These are phyloP conservation scores for Aporophyla lueneburgensis DNA, from an alignment of 2,888 invertebrate genomes.

Conservation along the genomic window DNA sequence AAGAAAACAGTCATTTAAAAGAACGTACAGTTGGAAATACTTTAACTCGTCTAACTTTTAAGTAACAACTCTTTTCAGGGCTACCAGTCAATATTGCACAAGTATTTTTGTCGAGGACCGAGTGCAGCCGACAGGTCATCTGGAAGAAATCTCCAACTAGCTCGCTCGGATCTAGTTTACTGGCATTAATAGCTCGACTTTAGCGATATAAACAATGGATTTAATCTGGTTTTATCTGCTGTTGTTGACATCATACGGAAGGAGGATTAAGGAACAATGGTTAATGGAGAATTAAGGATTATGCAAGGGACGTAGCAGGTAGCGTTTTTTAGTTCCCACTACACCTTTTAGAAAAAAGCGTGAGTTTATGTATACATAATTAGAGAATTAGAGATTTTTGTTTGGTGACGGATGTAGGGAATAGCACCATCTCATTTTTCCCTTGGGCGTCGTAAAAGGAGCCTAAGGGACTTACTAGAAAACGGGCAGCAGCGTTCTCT, in stretches of 20 bases:
- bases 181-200: conserved; percentile 63
- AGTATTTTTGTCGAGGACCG: conserved; percentile 67
- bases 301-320: too few relatives aligned
- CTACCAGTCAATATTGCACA: conserved; percentile 66
- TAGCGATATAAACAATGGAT: conserved; percentile 47
- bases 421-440: too few relatives aligned
- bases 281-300: too few relatives aligned
- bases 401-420: too few relatives aligned
- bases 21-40: conserved; percentile 47
- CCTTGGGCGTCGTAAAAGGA: too few relatives aligned
- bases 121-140: conserved; percentile 79
- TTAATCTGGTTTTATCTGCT: conserved; percentile 45
- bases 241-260: conserved; percentile 32
- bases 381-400: too few relatives aligned
- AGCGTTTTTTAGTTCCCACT: too few relatives aligned
- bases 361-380: too few relatives aligned
- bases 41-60: conserved; percentile 65
- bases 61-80: conserved; percentile 67
- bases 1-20: conserved; percentile 34
- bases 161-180: conserved; percentile 71
- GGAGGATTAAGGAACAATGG: too few relatives aligned
- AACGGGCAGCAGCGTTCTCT: too few relatives aligned
- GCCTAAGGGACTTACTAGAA: too few relatives aligned
- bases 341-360: too few relatives aligned
- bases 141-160: conserved; percentile 80